Evolutionary conservation across 2,888 invertebrate genomes (phyloP).

Genomic region (Temnothorax rugatulus): DNA sequence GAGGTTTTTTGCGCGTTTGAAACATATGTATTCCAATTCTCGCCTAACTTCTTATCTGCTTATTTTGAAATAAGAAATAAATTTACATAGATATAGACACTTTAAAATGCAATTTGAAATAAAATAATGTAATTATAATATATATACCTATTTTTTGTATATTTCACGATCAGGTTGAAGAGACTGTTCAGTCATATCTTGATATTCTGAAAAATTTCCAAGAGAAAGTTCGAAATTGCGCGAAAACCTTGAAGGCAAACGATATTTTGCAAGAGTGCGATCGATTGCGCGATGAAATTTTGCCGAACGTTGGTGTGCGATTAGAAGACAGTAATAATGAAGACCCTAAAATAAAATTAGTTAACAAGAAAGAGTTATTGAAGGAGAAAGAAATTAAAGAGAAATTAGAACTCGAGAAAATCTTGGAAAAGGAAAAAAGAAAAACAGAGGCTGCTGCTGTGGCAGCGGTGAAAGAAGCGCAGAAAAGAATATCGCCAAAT

Average conservation of each 20-base stretch:
- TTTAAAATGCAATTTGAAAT: neutral
- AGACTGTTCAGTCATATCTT: conserved; percentile 95
- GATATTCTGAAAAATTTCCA: conserved; percentile 95
- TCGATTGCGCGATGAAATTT: conserved; percentile 92
- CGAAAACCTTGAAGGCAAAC: conserved; percentile 89
- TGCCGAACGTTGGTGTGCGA: conserved; percentile 97
- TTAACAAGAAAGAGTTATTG: conserved; percentile 93
- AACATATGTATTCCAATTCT: neutral
- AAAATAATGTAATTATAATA: conserved; percentile 63
- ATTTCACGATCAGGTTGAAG: conserved; percentile 89
- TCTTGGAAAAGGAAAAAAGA: conserved; percentile 91
- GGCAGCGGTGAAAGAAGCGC: conserved; percentile 93
- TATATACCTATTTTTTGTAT: neutral
- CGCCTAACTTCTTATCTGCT: neutral
- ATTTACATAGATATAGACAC: neutral
- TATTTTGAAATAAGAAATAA: neutral
- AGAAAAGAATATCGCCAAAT: conserved; percentile 93
- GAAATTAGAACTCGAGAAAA: conserved; percentile 90
- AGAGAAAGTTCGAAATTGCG: conserved; percentile 91
- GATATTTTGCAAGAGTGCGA: conserved; percentile 96
- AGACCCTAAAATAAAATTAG: conserved; percentile 92
- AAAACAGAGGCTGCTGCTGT: conserved; percentile 91
- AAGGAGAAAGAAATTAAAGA: conserved; percentile 94
- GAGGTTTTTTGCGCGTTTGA: neutral
- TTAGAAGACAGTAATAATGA: conserved; percentile 96